Percentiles rank a stretch among this genome's conserved stretches.
phyloP scores from a whole-genome alignment of 2,113 vertebrate species.

The Gopherus evgoodei region DNA sequence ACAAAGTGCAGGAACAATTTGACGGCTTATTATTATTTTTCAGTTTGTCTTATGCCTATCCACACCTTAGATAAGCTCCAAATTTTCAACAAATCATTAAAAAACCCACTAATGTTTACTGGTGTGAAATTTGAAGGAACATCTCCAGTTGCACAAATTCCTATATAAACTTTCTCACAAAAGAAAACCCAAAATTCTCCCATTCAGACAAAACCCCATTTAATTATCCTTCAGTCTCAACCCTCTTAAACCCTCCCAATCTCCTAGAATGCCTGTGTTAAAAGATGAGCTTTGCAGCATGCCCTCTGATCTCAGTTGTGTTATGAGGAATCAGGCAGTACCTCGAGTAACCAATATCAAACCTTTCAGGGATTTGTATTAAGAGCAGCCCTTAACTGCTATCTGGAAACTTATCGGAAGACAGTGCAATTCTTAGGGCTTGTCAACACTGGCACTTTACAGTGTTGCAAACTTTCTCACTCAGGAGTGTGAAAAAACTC shows the following conservation, averaged over 20 bases:
- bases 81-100: not conserved
- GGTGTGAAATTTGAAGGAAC: not conserved
- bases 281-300: not conserved
- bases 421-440: not conserved
- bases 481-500: too few relatives aligned
- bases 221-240: not conserved
- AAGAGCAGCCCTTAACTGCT: not conserved
- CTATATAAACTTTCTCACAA: not conserved
- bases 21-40: not conserved
- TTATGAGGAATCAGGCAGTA: not conserved
- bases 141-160: not conserved
- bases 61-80: not conserved
- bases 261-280: not conserved
- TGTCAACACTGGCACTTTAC: too few relatives aligned
- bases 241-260: not conserved
- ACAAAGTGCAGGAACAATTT: not conserved
- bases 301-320: not conserved
- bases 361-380: not conserved
- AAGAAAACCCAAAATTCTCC: not conserved
- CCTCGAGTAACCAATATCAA: not conserved
- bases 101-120: not conserved
- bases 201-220: not conserved
- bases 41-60: not conserved
- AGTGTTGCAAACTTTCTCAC: too few relatives aligned
- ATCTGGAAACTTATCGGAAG: not conserved